Evolutionary conservation across 2,113 vertebrate genomes (phyloP), one percentile per base, ranked within the genome.

Genomic region (Piaya cayana): DNA sequence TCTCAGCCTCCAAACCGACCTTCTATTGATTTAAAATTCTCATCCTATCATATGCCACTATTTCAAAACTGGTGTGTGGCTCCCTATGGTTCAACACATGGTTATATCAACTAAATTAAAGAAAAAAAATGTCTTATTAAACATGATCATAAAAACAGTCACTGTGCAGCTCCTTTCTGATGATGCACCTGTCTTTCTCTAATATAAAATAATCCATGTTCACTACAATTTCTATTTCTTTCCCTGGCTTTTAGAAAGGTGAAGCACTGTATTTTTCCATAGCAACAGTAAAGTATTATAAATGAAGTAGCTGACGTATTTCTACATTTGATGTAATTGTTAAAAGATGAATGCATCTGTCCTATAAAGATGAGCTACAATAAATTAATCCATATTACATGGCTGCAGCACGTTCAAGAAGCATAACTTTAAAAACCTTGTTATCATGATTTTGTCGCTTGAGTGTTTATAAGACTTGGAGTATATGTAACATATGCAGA

Each of bases 261-360:
- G 64, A 86, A 83, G 29, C 17, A 67, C 12, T 49, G 19, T 88
- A 52, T 60, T 90, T 88, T 47, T 19, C 76, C 88, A 96, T 65
- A 92, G 88, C 79, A 95, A 96, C 87, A 36, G 15, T 15, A 26
- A 86, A 79, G 25, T 50, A 85, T 23, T 93, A 88, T 16, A 88
- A 82, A 87, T 84, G 30, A 85, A 68, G 59, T 53, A 29, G 58
- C 39, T 77, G 71, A 63, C 43, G 36, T 70, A 92, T 87, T 89
- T 67, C 64, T 60, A 47, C 60, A 36, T 74, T 82, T 63, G 49
- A 92, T 71, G 30, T 23, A 64, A 34, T 76, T 75, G 29, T 70
- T 84, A 76, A 72, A 92, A 79, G 42, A 82, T n/a, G 8, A 81
- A 29, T 14, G 13, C 8, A 50, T 52, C 63, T 45, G 16, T 63